Conservation (phyloP, 1,140 invertebrate genomes). For the Drosophila nigromelanica region DNA sequence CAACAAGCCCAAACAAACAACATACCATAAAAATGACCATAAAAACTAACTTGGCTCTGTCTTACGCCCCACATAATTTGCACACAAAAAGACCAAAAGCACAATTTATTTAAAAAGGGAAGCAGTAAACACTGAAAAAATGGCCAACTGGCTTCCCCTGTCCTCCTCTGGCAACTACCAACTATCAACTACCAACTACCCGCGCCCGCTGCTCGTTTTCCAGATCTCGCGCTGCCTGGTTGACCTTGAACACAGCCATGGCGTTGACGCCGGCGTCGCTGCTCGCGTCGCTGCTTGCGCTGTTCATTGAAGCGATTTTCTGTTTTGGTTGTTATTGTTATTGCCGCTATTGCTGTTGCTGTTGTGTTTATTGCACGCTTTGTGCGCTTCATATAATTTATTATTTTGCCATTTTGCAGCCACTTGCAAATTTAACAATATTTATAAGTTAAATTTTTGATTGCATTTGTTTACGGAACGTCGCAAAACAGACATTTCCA, state of each 20-base stretch:
- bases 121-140: constrained; percentile 7
- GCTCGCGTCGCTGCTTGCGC: constrained; percentile 13
- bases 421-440: constrained; percentile 39
- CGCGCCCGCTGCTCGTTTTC: too few species aligned
- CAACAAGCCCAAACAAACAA: not conserved
- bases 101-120: too few species aligned
- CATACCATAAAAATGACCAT: constrained; percentile 26
- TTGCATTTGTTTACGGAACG: constrained; percentile 23
- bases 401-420: constrained; percentile 4
- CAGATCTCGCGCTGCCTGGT: constrained; percentile 34
- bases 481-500: constrained; percentile 4
- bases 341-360: constrained; percentile 1
- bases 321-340: constrained; percentile 31
- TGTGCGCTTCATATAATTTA: constrained; percentile 56
- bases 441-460: constrained; percentile 37
- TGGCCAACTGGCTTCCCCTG: not conserved
- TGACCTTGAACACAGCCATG: constrained; percentile 55
- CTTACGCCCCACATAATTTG: constrained; percentile 42
- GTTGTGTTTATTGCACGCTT: constrained; percentile 41
- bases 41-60: constrained; percentile 29
- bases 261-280: not conserved
- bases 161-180: not conserved
- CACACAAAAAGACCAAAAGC: too few species aligned
- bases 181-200: too few species aligned
- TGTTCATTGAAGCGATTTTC: constrained; percentile 64